Evolutionary conservation across 2,113 vertebrate genomes (phyloP).

Genomic region (Gopherus flavomarginatus): DNA sequence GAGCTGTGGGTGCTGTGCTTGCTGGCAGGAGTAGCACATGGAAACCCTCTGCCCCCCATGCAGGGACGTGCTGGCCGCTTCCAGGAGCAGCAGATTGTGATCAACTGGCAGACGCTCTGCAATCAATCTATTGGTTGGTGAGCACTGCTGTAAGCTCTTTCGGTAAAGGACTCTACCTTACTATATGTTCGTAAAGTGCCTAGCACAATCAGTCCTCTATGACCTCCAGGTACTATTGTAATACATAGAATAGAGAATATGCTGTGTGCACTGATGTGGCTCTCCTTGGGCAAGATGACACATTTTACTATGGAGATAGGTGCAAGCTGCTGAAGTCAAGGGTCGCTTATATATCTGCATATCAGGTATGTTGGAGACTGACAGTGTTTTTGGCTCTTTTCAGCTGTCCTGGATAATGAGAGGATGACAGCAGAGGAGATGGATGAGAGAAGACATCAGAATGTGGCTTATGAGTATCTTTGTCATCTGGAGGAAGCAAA

Average conservation of each 20-base stretch:
- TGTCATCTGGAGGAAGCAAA: constrained; percentile 99
- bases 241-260: not conserved
- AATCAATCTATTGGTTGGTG: too few species aligned
- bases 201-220: not conserved
- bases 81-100: too few species aligned
- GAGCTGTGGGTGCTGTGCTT: too few species aligned
- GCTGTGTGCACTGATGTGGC: not conserved
- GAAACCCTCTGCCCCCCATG: too few species aligned
- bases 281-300: not conserved
- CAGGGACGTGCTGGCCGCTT: too few species aligned
- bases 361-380: not conserved
- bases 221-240: not conserved
- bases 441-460: constrained; percentile 95
- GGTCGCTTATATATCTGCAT: not conserved
- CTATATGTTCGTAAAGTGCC: not conserved
- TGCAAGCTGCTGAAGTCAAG: not conserved
- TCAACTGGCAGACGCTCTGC: too few species aligned
- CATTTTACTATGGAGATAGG: not conserved
- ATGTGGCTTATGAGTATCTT: constrained; percentile 98
- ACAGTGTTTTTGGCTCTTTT: constrained; percentile 40
- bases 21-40: too few species aligned
- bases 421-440: constrained; percentile 98
- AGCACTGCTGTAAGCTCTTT: not conserved
- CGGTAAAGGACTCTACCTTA: not conserved
- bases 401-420: constrained; percentile 97